phyloP scores from a whole-genome alignment of 2,113 vertebrate species.

The Boleophthalmus pectinirostris region DNA sequence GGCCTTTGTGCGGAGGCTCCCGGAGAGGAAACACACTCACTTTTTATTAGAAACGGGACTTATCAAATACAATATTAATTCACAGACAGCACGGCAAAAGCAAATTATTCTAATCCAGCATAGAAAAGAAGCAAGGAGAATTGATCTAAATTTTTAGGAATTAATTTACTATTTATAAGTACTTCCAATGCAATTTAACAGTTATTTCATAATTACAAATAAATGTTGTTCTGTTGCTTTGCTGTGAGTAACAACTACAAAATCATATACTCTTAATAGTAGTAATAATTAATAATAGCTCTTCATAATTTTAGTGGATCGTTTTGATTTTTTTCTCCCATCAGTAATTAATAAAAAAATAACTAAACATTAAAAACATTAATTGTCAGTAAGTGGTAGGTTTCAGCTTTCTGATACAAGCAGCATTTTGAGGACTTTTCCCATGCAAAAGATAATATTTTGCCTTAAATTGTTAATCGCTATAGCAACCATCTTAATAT shows the following conservation, averaged over 20 bases:
- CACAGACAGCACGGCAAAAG: conserved; percentile 39
- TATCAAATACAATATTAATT: conserved; percentile 56
- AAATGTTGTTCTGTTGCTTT: neutral
- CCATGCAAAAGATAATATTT: no score
- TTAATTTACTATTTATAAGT: neutral
- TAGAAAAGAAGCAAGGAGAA: neutral
- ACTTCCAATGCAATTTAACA: neutral
- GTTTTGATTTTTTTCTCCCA: neutral
- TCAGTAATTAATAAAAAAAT: conserved; percentile 12
- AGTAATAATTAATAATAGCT: no score
- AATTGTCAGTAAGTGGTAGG: no score
- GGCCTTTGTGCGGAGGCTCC: conserved; percentile 50
- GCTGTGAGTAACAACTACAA: neutral
- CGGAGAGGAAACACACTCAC: conserved; percentile 56
- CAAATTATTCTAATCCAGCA: conserved; percentile 49
- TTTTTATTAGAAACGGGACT: conserved; percentile 51
- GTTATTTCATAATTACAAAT: neutral
- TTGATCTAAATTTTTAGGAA: neutral
- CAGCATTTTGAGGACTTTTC: no score
- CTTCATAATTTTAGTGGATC: neutral
- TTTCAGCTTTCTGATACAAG: no score
- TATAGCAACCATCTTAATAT: no score
- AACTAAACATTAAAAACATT: conserved; percentile 16
- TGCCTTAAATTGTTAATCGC: no score
- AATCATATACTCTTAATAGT: neutral